phyloP scores from a whole-genome alignment of 2,888 invertebrate species.

The Macaria notata region DNA sequence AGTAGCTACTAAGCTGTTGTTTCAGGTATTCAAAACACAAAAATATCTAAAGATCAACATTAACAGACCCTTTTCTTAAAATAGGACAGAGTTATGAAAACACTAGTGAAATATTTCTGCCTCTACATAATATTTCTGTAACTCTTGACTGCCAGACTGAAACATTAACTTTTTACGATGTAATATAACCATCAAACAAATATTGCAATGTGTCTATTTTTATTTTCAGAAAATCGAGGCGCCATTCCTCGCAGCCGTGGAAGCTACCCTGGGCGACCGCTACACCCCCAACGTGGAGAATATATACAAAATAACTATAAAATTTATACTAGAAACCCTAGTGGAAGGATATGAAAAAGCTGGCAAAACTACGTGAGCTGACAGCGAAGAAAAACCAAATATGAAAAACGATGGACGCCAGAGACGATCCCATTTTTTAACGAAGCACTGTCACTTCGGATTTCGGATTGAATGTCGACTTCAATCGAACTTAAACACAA shows the following conservation, averaged over 20 bases:
- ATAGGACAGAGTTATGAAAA: conserved; percentile 8
- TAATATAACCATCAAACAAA: conserved; percentile 29
- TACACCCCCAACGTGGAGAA: conserved; percentile 95
- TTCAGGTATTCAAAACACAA: too few relatives aligned
- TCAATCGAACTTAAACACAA: conserved; percentile 12
- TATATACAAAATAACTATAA: conserved; percentile 94
- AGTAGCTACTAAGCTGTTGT: too few relatives aligned
- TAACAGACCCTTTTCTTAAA: conserved; percentile 1
- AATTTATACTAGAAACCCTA: conserved; percentile 93
- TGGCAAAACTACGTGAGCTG: conserved; percentile 42
- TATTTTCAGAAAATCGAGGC: conserved; percentile 91
- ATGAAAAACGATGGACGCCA: conserved; percentile 14
- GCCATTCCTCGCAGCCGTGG: conserved; percentile 93
- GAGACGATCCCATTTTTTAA: conserved; percentile 8
- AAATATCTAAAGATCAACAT: background rate
- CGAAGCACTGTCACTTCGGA: conserved; percentile 17
- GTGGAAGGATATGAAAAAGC: conserved; percentile 88
- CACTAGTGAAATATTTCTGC: conserved; percentile 9
- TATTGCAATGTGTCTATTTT: conserved; percentile 31
- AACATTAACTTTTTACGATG: conserved; percentile 29
- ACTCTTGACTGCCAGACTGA: conserved; percentile 16
- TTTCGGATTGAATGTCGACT: conserved; percentile 4
- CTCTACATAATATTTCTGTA: conserved; percentile 15
- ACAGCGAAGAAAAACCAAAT: conserved; percentile 5
- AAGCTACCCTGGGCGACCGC: conserved; percentile 92